phyloP scores from a whole-genome alignment of 2,888 invertebrate genomes.

The Parelbella ahira region DNA sequence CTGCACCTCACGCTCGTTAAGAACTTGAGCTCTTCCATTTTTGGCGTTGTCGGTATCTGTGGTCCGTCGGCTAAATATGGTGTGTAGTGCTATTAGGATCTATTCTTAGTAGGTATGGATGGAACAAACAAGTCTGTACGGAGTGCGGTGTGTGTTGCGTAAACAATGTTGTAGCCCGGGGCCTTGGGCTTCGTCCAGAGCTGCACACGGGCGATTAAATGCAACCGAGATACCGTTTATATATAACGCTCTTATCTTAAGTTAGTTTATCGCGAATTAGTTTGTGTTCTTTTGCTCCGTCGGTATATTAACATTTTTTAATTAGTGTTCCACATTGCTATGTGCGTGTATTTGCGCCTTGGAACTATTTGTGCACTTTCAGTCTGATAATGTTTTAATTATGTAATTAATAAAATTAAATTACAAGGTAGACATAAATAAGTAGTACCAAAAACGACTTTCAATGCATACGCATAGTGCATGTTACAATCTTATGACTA shows the following conservation, averaged over 20 bases:
- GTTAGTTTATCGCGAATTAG: conserved; percentile 14
- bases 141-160: conserved; percentile 11
- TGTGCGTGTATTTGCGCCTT: too few species aligned
- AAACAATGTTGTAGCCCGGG: conserved; percentile 19
- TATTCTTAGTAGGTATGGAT: conserved; percentile 25
- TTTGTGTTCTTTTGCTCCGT: too few species aligned
- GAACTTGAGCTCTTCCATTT: conserved; percentile 52
- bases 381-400: too few species aligned
- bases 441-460: too few species aligned
- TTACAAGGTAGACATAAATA: too few species aligned
- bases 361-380: too few species aligned
- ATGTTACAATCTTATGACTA: too few species aligned
- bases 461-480: too few species aligned
- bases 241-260: conserved; percentile 9
- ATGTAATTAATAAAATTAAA: too few species aligned
- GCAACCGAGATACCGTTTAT: conserved; percentile 16
- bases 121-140: conserved; percentile 15
- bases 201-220: conserved; percentile 21
- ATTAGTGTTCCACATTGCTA: too few species aligned
- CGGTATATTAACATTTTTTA: too few species aligned
- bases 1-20: conserved; percentile 52
- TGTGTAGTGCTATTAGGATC: conserved; percentile 29
- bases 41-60: conserved; percentile 49
- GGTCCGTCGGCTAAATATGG: conserved; percentile 40
- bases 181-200: conserved; percentile 23